These are phyloP conservation scores for Xestia rhomboidea DNA, from an alignment of 2,888 invertebrate genomes.

Conservation along the genomic window DNA sequence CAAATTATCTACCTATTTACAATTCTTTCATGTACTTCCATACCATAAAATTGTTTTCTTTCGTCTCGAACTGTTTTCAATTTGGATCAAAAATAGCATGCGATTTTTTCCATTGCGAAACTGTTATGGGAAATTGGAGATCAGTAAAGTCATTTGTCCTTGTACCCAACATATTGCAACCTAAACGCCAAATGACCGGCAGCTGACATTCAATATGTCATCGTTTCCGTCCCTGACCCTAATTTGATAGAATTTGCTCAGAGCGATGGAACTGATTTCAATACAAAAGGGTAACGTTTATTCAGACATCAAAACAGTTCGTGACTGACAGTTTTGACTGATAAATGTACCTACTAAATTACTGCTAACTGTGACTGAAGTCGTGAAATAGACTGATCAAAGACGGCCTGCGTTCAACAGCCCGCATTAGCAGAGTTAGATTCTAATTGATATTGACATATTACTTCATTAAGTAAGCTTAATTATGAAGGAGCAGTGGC, in stretches of 20 bases:
- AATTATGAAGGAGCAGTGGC: too few species aligned
- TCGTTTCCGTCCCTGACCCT: slow-evolving; percentile 19
- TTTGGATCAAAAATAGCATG: not conserved
- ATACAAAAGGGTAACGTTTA: slow-evolving; percentile 9
- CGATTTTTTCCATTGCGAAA: not conserved
- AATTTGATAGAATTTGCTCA: slow-evolving; percentile 31
- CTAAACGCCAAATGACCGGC: slow-evolving; percentile 11
- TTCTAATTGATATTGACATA: slow-evolving; percentile 2
- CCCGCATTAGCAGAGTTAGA: not conserved
- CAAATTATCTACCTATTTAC: not conserved
- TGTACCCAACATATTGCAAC: slow-evolving; percentile 9
- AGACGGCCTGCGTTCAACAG: not conserved
- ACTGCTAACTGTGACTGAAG: not conserved
- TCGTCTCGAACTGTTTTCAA: not conserved
- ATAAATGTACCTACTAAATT: not conserved
- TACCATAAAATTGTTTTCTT: not conserved
- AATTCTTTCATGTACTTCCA: not conserved
- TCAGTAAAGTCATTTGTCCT: slow-evolving; percentile 19
- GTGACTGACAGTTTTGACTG: slow-evolving; percentile 12
- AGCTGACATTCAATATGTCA: slow-evolving; percentile 11
- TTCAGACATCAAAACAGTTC: slow-evolving; percentile 25
- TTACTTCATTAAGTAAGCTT: not conserved
- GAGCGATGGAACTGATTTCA: slow-evolving; percentile 32
- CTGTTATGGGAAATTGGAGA: slow-evolving; percentile 17
- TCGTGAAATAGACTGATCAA: not conserved